A percentile compares a stretch with the other conserved stretches of the same genome.
phyloP scores from a whole-genome alignment of 2,888 invertebrate species.

The Parnassius mnemosyne region DNA sequence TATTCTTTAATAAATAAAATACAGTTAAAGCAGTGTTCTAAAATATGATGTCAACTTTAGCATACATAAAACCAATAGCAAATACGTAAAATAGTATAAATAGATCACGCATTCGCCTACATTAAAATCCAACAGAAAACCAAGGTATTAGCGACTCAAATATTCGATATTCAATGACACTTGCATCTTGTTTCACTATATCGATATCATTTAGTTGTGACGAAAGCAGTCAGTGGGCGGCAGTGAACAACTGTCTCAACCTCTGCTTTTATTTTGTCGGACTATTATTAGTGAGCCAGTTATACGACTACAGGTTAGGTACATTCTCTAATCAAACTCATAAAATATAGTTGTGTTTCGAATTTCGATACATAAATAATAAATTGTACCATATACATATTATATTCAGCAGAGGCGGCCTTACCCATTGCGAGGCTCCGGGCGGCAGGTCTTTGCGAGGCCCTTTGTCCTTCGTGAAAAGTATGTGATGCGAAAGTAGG shows the following conservation, averaged over 20 bases:
- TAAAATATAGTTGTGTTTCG: neutral
- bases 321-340: conserved; percentile 4
- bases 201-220: conserved; percentile 11
- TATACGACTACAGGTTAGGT: conserved; percentile 14
- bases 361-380: neutral
- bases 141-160: neutral
- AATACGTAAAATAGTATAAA: neutral
- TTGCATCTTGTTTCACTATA: conserved; percentile 6
- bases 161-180: conserved; percentile 2
- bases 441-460: too few relatives aligned
- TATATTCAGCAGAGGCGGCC: too few relatives aligned
- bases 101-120: too few relatives aligned
- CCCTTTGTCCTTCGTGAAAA: too few relatives aligned
- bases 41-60: neutral
- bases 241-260: conserved; percentile 30
- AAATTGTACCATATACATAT: too few relatives aligned
- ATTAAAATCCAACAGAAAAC: neutral
- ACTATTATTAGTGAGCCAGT: conserved; percentile 17
- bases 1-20: neutral
- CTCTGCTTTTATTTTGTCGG: conserved; percentile 26
- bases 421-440: too few relatives aligned
- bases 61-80: neutral
- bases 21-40: neutral
- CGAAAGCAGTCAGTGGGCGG: conserved; percentile 29
- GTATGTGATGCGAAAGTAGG: too few relatives aligned